Base-by-base conservation (phyloP, 2,888 invertebrate species). In the Melanchra persicariae region DNA sequence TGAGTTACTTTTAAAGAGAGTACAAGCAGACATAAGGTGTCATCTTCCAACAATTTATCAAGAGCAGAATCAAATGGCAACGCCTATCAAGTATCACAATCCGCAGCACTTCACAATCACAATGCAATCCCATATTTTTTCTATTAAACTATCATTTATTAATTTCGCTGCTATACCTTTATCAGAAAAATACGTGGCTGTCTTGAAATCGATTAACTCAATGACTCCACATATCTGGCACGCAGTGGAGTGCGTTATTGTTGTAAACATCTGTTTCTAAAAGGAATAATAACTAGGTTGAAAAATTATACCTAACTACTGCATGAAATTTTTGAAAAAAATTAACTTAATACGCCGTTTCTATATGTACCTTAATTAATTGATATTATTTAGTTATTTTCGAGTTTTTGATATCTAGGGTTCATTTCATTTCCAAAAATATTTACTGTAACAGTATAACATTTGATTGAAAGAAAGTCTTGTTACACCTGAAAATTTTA, bases 191-290 rank as follows among this genome's bases (percentile, higher is more conserved):
- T 73, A 58, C 68, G 45, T 59, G 61, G 67, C 30, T 70, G 77
- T 68, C 76, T 82, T 57, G 17, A 67, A 74, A 80, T 65, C 87
- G 77, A 85, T 85, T 83, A 85, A 58, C 24, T 40, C 75, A 52
- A 83, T 85, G 87, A 85, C 87, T 85, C 7, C 19, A 55, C 82
- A 82, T 49, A 73, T 78, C 15, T 58, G 60, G n/a, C 5, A 37
- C 19, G 70, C 58, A 61, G 55, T 70, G 59, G 52, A 77, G 61
- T 83, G 68, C 65, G 62, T 75, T 85, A 78, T 79, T 79, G 73
- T 79, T 65, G 62, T 55, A 52, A 79, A 79, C 85, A 86, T 75
- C 85, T 85, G 87, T 82, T 85, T 72, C 10, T 3, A 64, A 52
- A 47, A n/a, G 10, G 22, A 40, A 58, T 59, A 17, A 30, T 37